Evolutionary conservation across 1,140 invertebrate species (phyloP).

Genomic region (Papilio machaon): DNA sequence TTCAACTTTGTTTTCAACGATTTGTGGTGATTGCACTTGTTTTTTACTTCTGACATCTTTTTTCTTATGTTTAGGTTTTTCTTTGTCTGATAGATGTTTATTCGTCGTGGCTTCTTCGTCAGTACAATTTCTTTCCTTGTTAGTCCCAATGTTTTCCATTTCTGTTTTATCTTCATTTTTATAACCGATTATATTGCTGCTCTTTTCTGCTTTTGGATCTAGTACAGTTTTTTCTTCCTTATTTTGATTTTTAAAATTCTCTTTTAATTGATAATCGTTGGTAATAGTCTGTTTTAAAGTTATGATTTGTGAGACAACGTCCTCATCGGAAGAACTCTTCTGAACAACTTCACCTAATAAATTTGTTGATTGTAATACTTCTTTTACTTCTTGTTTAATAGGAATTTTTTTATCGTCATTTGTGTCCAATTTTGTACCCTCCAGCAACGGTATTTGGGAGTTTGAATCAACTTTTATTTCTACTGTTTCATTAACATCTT

Average conservation of each 20-base stretch:
- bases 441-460: background rate
- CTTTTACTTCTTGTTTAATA: background rate
- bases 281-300: background rate
- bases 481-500: background rate
- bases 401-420: background rate
- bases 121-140: background rate
- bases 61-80: conserved; percentile 1
- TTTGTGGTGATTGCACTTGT: background rate
- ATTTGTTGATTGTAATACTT: background rate
- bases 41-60: conserved; percentile 5
- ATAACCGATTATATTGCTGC: background rate
- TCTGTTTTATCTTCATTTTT: background rate
- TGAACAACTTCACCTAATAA: background rate
- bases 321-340: background rate
- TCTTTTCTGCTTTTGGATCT: background rate
- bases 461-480: background rate
- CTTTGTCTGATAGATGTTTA: background rate
- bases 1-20: background rate
- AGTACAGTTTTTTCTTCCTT: background rate
- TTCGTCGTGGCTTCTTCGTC: background rate
- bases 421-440: background rate
- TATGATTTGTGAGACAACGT: background rate
- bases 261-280: background rate
- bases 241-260: background rate
- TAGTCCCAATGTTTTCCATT: background rate